Conservation (phyloP, 2,888 invertebrate genomes). For the Epirrhoe tristata region DNA sequence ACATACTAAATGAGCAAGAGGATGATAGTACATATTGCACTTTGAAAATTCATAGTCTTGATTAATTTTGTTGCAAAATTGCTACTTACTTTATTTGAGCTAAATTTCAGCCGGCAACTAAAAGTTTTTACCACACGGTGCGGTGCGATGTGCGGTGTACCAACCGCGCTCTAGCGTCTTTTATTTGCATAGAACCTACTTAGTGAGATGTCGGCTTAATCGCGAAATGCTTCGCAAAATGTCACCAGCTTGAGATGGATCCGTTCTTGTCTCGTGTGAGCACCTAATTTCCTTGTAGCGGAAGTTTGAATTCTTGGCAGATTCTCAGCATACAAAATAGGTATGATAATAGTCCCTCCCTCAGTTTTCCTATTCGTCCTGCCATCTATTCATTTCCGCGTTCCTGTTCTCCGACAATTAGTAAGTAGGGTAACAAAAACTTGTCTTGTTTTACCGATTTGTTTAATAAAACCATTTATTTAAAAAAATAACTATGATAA, state of each 20-base stretch:
- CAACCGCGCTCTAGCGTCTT: constrained; percentile 9
- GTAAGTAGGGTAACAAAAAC: background rate
- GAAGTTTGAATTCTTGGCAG: constrained; percentile 44
- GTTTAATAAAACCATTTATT: background rate
- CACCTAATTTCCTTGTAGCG: constrained; percentile 47
- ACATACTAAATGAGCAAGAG: background rate
- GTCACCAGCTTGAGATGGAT: constrained; percentile 37
- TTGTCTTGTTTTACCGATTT: background rate
- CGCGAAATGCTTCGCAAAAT: constrained; percentile 29
- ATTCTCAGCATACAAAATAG: constrained; percentile 37
- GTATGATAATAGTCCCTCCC: constrained; percentile 23
- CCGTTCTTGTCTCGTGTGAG: constrained; percentile 42
- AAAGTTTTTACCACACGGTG: background rate
- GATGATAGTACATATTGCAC: background rate
- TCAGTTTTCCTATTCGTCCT: constrained; percentile 25
- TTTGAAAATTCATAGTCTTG: background rate
- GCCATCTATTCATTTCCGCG: constrained; percentile 24
- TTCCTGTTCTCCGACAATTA: constrained; percentile 4
- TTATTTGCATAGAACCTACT: constrained; percentile 24
- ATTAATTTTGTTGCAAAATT: background rate
- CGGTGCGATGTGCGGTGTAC: constrained; percentile 3
- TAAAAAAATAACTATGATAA: too few species aligned
- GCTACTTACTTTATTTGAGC: background rate
- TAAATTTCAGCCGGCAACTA: constrained; percentile 3
- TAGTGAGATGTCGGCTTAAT: constrained; percentile 15